Evolutionary conservation across 2,888 invertebrate genomes (phyloP).

Genomic region (Drosophila nigritarsus): DNA sequence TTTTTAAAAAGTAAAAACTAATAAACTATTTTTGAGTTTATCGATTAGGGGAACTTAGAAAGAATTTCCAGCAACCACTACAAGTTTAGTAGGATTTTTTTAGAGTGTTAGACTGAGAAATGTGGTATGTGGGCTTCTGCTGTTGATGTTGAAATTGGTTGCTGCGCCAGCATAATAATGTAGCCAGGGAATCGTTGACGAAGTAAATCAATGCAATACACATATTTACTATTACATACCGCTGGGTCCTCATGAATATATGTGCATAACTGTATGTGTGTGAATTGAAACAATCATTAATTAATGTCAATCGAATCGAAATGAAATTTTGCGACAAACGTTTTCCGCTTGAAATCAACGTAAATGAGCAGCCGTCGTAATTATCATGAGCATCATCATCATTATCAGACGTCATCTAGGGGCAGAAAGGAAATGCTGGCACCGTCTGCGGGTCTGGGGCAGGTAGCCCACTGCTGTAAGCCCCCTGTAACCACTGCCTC

Average conservation of each 20-base stretch:
- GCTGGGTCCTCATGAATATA: not conserved
- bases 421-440: conserved; percentile 14
- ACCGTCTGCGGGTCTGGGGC: conserved; percentile 45
- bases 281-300: conserved; percentile 76
- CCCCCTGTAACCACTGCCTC: not conserved
- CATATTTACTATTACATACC: conserved; percentile 31
- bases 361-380: conserved; percentile 63
- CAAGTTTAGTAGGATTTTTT: not conserved
- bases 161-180: conserved; percentile 77
- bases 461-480: conserved; percentile 40
- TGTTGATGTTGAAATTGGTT: conserved; percentile 50
- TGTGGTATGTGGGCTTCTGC: conserved; percentile 45
- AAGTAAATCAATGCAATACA: conserved; percentile 71
- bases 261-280: conserved; percentile 27
- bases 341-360: conserved; percentile 76
- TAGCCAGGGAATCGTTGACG: conserved; percentile 62
- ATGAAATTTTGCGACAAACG: conserved; percentile 79
- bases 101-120: not conserved
- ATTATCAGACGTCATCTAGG: conserved; percentile 18
- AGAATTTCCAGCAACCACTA: not conserved
- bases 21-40: not conserved
- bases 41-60: not conserved
- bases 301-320: conserved; percentile 79
- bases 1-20: not conserved
- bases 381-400: conserved; percentile 22